Conservation (phyloP, 2,797 vertebrate species). For the Pseudochaenichthys georgianus region DNA sequence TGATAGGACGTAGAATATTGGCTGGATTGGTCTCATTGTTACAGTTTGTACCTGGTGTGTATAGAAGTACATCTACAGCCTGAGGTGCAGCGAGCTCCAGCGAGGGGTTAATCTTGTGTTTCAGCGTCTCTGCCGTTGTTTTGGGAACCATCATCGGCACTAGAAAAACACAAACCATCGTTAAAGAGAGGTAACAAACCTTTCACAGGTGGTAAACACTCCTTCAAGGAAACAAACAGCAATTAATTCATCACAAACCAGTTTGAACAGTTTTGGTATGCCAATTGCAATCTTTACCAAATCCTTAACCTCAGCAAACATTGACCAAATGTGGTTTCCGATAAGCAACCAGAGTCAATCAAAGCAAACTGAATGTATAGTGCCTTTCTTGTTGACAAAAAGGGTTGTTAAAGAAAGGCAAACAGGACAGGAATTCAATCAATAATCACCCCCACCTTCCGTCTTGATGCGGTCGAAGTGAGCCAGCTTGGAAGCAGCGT, state of each 20-base stretch:
- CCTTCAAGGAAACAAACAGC: neutral
- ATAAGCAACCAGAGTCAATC: neutral
- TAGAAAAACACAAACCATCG: constrained; percentile 63
- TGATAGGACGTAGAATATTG: neutral
- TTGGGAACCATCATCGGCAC: constrained; percentile 93
- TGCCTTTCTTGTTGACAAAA: neutral
- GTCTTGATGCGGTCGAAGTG: constrained; percentile 93
- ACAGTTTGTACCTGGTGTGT: constrained; percentile 89
- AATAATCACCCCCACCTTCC: constrained; percentile 82
- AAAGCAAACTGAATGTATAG: neutral
- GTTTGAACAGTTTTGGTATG: neutral
- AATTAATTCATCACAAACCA: neutral
- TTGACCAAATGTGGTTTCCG: neutral
- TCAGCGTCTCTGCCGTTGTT: constrained; percentile 93
- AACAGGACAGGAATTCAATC: neutral
- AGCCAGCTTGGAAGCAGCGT: constrained; percentile 93
- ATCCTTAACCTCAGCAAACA: neutral
- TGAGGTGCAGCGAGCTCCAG: constrained; percentile 88
- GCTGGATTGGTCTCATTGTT: neutral
- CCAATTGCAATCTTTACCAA: neutral
- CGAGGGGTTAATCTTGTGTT: constrained; percentile 97
- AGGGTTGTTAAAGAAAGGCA: neutral
- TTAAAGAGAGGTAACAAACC: constrained; percentile 18
- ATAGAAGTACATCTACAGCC: constrained; percentile 91
- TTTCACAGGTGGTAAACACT: constrained; percentile 1